A percentile compares a stretch with the other conserved stretches of the same genome.
phyloP scores from a whole-genome alignment of 2,113 vertebrate species.

The Ahaetulla prasina region DNA sequence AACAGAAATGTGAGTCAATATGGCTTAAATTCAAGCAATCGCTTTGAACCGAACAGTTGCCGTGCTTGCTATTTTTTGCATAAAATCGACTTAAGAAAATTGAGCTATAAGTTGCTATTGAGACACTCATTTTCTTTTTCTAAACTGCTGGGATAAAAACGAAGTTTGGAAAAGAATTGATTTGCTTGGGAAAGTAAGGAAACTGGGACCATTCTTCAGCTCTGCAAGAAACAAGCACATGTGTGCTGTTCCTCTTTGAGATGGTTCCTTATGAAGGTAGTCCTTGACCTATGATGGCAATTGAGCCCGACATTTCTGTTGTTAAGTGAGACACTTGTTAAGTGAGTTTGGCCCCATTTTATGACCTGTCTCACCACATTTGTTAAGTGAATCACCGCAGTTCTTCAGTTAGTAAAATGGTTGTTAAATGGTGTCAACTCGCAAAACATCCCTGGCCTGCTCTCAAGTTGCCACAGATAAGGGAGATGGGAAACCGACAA shows the following conservation, averaged over 20 bases:
- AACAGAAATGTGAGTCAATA: not conserved
- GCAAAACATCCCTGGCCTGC: too few species aligned
- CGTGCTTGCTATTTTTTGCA: not conserved
- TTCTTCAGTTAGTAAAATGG: too few species aligned
- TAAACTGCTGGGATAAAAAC: not conserved
- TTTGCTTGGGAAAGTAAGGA: not conserved
- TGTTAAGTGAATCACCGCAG: too few species aligned
- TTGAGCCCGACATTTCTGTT: too few species aligned
- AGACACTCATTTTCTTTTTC: not conserved
- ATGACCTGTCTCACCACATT: too few species aligned
- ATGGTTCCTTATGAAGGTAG: not conserved
- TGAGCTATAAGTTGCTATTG: not conserved
- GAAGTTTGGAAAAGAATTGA: not conserved
- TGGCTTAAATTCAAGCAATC: not conserved
- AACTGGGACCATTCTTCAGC: not conserved
- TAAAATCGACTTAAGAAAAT: accelerated
- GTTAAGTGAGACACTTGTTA: too few species aligned
- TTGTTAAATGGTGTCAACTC: too few species aligned
- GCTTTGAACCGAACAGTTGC: not conserved
- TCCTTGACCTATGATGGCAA: too few species aligned
- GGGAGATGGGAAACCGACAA: too few species aligned
- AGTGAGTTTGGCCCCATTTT: too few species aligned
- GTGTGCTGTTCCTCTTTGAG: too few species aligned
- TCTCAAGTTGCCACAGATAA: too few species aligned
- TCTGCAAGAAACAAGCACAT: not conserved